Conservation (phyloP, 2,888 invertebrate genomes). For the Heteromurus nitidus region DNA sequence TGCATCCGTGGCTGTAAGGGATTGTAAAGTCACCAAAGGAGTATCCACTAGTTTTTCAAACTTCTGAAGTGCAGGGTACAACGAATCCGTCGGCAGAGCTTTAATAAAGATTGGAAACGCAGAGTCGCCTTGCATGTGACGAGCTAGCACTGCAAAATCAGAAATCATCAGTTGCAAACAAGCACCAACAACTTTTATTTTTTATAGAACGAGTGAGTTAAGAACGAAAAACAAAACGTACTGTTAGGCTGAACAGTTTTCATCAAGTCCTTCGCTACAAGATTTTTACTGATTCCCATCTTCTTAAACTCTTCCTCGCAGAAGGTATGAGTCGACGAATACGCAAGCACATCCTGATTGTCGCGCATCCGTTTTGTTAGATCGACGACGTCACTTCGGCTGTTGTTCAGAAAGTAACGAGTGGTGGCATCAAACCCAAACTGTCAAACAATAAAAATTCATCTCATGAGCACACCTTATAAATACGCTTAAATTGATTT, state of each 20-base stretch:
- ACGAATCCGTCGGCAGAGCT: background rate
- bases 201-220: background rate
- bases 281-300: background rate
- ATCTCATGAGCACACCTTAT: background rate
- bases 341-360: conserved; percentile 54
- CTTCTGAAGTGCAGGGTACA: conserved; percentile 14
- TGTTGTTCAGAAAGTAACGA: conserved; percentile 52
- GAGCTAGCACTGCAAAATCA: background rate
- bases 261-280: conserved; percentile 23
- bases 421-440: conserved; percentile 46
- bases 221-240: conserved; percentile 8
- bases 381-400: conserved; percentile 34
- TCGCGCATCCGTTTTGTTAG: conserved; percentile 51
- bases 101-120: background rate
- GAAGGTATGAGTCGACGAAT: conserved; percentile 9
- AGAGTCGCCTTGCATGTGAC: background rate
- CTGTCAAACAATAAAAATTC: conserved; percentile 27
- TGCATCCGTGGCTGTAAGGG: conserved; percentile 53
- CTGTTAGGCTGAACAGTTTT: conserved; percentile 7
- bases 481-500: background rate
- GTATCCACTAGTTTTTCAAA: conserved; percentile 46
- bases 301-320: background rate
- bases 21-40: conserved; percentile 61
- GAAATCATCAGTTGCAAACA: too few species aligned
- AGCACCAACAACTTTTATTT: background rate